Percentiles rank a stretch among this genome's conserved stretches.
These are phyloP conservation scores for Pipistrellus pipistrellus DNA, from an alignment of 2,797 vertebrate genomes.

Conservation along the genomic window DNA sequence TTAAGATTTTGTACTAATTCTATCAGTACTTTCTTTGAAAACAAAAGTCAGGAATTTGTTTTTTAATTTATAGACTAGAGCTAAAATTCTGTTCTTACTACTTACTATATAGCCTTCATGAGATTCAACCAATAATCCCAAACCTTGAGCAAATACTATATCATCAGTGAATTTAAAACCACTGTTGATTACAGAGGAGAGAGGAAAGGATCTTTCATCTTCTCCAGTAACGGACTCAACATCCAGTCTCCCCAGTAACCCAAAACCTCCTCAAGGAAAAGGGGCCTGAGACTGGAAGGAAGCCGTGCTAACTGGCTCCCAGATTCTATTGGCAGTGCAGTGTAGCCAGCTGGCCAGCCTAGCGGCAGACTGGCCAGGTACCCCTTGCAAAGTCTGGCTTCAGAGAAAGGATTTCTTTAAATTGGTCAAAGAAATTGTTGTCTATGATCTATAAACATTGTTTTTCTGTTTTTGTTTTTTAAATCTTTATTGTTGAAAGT, in stretches of 20 bases:
- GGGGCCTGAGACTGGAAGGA: background rate
- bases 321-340: background rate
- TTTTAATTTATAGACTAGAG: background rate
- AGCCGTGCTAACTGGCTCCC: background rate
- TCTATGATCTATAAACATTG: background rate
- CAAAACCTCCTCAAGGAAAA: background rate
- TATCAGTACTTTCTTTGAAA: slow-evolving; percentile 57
- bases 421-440: slow-evolving; percentile 36
- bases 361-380: background rate
- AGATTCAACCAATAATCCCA: background rate
- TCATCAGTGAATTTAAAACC: slow-evolving; percentile 35
- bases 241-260: background rate
- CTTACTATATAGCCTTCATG: background rate
- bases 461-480: too few species aligned
- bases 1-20: slow-evolving; percentile 28
- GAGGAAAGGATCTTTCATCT: slow-evolving; percentile 3
- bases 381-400: background rate
- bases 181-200: background rate
- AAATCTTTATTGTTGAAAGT: too few species aligned
- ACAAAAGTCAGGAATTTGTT: slow-evolving; percentile 44
- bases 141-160: background rate
- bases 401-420: slow-evolving; percentile 23
- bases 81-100: slow-evolving; percentile 39
- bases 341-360: background rate
- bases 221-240: slow-evolving; percentile 8